These are phyloP conservation scores for Oreochromis niloticus DNA, from an alignment of 2,113 vertebrate genomes.

Conservation along the genomic window DNA sequence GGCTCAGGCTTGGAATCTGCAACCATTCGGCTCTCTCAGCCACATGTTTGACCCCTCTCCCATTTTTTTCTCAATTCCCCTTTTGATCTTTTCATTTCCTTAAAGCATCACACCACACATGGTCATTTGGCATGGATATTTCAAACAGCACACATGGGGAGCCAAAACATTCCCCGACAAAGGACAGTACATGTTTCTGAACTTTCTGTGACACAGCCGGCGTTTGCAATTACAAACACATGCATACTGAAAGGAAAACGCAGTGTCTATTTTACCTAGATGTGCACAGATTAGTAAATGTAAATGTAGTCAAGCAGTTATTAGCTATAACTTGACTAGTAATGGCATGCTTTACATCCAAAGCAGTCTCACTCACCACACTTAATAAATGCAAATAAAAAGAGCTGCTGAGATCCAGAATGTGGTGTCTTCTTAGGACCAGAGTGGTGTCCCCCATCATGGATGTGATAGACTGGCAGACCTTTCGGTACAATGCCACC, in stretches of 20 bases:
- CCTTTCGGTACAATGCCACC: constrained; percentile 79
- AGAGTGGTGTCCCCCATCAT: constrained; percentile 82
- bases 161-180: neutral
- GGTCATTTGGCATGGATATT: neutral
- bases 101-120: neutral
- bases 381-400: neutral
- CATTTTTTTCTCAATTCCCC: neutral
- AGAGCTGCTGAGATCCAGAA: neutral
- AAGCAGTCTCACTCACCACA: neutral
- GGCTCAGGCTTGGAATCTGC: constrained; percentile 29
- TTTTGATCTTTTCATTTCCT: constrained; percentile 18
- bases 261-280: neutral
- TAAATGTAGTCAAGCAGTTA: neutral
- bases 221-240: neutral
- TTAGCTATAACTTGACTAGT: neutral
- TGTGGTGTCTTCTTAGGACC: constrained; percentile 66
- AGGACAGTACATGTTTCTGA: neutral
- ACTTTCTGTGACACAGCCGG: neutral
- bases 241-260: neutral
- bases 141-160: neutral
- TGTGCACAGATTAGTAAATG: neutral
- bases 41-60: constrained; percentile 30
- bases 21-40: constrained; percentile 10
- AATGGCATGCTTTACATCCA: neutral
- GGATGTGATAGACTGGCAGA: constrained; percentile 84